phyloP scores from a whole-genome alignment of 2,888 invertebrate species.

The Deroplatys truncata region DNA sequence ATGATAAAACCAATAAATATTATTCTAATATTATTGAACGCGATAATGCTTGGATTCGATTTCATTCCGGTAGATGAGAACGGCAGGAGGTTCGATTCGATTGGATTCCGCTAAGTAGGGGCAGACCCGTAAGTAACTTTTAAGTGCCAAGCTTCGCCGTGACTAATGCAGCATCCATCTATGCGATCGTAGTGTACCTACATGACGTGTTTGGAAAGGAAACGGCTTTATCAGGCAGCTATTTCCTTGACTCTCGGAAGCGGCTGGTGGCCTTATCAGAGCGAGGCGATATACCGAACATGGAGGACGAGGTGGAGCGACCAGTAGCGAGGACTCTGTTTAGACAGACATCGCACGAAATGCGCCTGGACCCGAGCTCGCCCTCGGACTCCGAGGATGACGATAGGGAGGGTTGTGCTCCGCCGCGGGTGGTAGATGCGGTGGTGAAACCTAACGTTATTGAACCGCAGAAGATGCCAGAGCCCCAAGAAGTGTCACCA shows the following conservation, averaged over 20 bases:
- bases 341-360: slow-evolving; percentile 32
- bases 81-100: no score
- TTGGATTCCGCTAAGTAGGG: no score
- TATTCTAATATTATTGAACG: no score
- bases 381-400: slow-evolving; percentile 26
- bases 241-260: neutral
- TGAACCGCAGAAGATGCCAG: neutral
- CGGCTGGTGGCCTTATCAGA: neutral
- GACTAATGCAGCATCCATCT: no score
- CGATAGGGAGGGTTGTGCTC: slow-evolving; percentile 23
- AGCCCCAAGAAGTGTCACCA: neutral
- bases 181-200: no score
- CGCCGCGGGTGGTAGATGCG: neutral
- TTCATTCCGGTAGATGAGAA: no score
- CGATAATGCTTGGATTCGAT: no score
- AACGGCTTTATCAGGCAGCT: neutral
- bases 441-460: neutral
- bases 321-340: slow-evolving; percentile 30
- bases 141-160: no score
- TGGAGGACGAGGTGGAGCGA: slow-evolving; percentile 27
- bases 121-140: no score
- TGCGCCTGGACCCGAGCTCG: slow-evolving; percentile 24
- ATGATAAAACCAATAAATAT: no score
- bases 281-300: neutral
- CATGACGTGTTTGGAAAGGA: neutral